These are phyloP conservation scores for Lethrus apterus DNA, from an alignment of 1,140 invertebrate species.

Conservation along the genomic window DNA sequence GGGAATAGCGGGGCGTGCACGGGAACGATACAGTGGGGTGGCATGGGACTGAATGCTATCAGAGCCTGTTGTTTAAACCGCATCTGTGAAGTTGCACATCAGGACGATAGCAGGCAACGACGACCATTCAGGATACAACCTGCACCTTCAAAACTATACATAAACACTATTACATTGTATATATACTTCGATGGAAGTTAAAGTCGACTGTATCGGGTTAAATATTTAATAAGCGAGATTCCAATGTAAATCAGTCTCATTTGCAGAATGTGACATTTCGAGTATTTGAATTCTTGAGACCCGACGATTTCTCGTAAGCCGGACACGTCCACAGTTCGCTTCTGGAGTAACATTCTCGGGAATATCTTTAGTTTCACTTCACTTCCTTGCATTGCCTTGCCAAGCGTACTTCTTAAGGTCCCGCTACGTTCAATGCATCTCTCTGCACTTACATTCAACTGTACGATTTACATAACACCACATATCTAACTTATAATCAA, in stretches of 20 bases:
- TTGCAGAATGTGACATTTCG: conserved; percentile 36
- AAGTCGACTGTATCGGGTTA: conserved; percentile 23
- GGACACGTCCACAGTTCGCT: conserved; percentile 33
- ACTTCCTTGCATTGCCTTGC: conserved; percentile 35
- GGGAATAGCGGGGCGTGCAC: conserved; percentile 12
- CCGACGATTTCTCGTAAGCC: conserved; percentile 28
- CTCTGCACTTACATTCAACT: too few relatives aligned
- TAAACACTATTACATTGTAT: too few relatives aligned
- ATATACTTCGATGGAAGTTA: too few relatives aligned
- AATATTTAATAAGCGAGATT: conserved; percentile 40
- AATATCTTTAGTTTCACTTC: conserved; percentile 37
- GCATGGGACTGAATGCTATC: conserved; percentile 29
- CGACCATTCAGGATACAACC: conserved; percentile 14
- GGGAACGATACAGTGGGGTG: conserved; percentile 17
- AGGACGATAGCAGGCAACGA: conserved; percentile 23
- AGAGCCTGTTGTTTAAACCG: conserved; percentile 31
- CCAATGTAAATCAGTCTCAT: conserved; percentile 40
- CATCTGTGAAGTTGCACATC: conserved; percentile 31
- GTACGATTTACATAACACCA: too few relatives aligned
- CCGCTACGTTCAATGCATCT: too few relatives aligned
- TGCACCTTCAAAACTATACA: too few relatives aligned
- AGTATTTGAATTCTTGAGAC: conserved; percentile 38
- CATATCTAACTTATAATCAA: too few relatives aligned
- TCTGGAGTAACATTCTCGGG: conserved; percentile 34
- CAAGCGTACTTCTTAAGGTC: conserved; percentile 27